These are phyloP conservation scores for Noctilio leporinus DNA, from an alignment of 2,113 vertebrate species.

Conservation along the genomic window DNA sequence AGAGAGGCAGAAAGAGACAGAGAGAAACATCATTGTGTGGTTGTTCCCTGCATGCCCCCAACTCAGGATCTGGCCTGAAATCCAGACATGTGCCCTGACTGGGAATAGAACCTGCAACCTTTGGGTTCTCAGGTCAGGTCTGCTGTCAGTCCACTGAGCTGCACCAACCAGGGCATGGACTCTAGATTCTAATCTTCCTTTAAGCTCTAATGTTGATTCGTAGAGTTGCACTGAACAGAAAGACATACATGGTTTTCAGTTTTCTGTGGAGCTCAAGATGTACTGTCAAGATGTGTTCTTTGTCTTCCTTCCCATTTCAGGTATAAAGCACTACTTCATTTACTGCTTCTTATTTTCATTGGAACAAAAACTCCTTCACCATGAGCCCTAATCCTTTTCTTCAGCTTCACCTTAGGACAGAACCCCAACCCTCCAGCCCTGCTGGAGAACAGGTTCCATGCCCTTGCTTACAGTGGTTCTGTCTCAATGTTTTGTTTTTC, in stretches of 20 bases:
- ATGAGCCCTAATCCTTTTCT: neutral
- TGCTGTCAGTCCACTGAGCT: too few species aligned
- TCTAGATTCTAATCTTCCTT: neutral
- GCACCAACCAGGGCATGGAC: too few species aligned
- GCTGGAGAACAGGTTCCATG: fast-evolving
- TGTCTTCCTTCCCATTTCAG: neutral
- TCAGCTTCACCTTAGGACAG: neutral
- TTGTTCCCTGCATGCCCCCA: too few species aligned
- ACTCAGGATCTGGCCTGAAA: too few species aligned
- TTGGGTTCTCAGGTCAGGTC: too few species aligned
- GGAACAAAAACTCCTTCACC: neutral
- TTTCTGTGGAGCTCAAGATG: neutral
- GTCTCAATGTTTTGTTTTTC: neutral
- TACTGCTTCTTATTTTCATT: neutral
- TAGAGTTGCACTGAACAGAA: neutral
- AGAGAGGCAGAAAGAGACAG: too few species aligned
- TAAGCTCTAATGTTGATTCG: neutral
- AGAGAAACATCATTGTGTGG: too few species aligned
- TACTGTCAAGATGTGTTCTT: neutral
- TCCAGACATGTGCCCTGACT: too few species aligned
- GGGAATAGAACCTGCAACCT: too few species aligned
- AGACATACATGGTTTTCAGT: neutral
- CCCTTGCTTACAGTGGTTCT: neutral
- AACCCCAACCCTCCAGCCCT: neutral
- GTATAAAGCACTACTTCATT: neutral